Base-by-base conservation (phyloP, 2,797 vertebrate genomes). In the Eulemur rubriventer region DNA sequence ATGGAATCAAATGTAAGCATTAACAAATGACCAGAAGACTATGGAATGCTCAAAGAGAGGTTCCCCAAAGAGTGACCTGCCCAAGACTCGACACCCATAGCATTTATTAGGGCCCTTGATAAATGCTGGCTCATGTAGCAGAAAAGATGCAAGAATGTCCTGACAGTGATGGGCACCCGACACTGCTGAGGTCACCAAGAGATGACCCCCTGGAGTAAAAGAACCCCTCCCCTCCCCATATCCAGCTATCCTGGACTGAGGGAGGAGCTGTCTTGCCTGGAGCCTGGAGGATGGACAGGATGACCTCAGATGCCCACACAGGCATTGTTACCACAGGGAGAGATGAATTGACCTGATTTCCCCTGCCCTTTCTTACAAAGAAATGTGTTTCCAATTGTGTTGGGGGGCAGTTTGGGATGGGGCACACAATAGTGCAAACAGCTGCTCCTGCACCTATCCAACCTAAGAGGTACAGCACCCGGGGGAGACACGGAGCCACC, bases 1-100 rank as follows among this genome's bases (percentile, higher is more conserved):
- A 78, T 59, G 61, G 50, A 93, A 78, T 93, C 52, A 35, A 65
- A 96, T 35, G n/a, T 91, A 78, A 92, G 22, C 35, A 26, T 81
- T 96, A 79, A 87, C 59, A 46, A 55, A 52, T 73, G 83, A 78
- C 43, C 55, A 57, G 89, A 86, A 89, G 73, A 79, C 48, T 73
- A 41, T 41, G 59, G 52, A 61, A 48, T 87, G 41, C 41, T 90
- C 75, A 41, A 67, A 86, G 69, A 46, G 11, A 35, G 35, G 35
- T 26, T 85, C 59, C 16, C 52, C 43, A n/a, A 80, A 82, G 61
- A 79, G 18, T 35, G 57, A 52, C 28, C 20, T 67, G 33, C 33
- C 73, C 9, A 52, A 12, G 20, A 33, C 30, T 43, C 46, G 30
- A 52, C 30, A 55, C 48, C 13, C 2, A 7, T 20, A 43, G 38